Evolutionary conservation across 2,113 vertebrate species (phyloP).

Genomic region (Calyptomena viridis): DNA sequence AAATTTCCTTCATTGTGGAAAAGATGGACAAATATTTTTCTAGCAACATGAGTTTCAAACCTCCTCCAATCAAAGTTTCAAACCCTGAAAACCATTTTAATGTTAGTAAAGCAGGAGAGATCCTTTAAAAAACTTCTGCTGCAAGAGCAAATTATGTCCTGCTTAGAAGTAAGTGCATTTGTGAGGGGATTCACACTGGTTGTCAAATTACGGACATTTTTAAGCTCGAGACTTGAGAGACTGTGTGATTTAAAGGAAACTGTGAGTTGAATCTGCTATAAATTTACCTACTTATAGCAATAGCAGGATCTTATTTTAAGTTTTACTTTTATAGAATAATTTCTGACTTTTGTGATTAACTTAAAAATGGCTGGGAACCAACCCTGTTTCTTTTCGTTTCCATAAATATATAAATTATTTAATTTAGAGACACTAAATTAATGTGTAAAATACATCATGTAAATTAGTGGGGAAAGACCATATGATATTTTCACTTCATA

Average conservation of each 20-base stretch:
- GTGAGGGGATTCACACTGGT: background rate
- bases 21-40: background rate
- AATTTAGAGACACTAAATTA: background rate
- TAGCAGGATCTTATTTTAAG: background rate
- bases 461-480: slow-evolving; percentile 33
- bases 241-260: background rate
- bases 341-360: slow-evolving; percentile 16
- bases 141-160: background rate
- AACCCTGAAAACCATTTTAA: background rate
- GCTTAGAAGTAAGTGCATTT: background rate
- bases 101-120: background rate
- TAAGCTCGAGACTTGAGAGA: background rate
- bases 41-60: background rate
- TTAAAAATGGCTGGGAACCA: background rate
- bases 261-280: background rate
- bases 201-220: background rate
- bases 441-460: background rate
- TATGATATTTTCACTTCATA: slow-evolving; percentile 26
- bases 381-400: background rate
- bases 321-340: background rate
- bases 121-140: background rate
- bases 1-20: background rate
- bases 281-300: background rate
- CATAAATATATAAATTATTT: background rate
- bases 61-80: background rate